Conservation (phyloP, 2,888 invertebrate genomes). For the Eupithecia abbreviata region DNA sequence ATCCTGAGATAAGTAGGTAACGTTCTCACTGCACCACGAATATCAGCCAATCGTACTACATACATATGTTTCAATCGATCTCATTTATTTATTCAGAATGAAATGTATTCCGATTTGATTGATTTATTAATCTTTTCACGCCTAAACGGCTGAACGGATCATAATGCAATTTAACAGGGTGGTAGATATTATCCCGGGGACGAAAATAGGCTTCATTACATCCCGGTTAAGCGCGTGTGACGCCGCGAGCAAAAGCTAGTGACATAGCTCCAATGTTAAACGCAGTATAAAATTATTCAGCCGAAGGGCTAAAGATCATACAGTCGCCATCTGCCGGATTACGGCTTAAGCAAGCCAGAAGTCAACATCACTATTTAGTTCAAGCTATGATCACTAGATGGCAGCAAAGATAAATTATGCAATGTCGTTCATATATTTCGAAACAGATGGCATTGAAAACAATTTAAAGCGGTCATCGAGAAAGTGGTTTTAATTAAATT, state of each 20-base stretch:
- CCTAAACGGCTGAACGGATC: too few relatives aligned
- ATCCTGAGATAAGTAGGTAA: background rate
- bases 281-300: background rate
- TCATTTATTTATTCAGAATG: too few relatives aligned
- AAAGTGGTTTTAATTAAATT: slow-evolving; percentile 38
- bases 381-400: slow-evolving; percentile 44
- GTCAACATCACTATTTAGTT: slow-evolving; percentile 14
- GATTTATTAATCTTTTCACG: too few relatives aligned
- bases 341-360: slow-evolving; percentile 7
- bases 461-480: slow-evolving; percentile 30
- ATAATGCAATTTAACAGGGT: background rate
- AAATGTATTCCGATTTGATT: too few relatives aligned
- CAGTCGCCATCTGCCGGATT: slow-evolving; percentile 31
- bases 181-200: background rate
- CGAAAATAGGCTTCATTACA: background rate
- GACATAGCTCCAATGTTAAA: background rate
- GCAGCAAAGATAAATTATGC: slow-evolving; percentile 39
- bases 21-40: background rate
- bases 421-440: slow-evolving; percentile 19
- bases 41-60: background rate
- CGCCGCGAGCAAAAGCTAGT: background rate
- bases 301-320: background rate
- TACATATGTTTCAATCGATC: too few relatives aligned
- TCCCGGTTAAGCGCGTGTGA: background rate
- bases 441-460: slow-evolving; percentile 54